phyloP scores from a whole-genome alignment of 2,888 invertebrate genomes.

The Sphecodes monilicornis region DNA sequence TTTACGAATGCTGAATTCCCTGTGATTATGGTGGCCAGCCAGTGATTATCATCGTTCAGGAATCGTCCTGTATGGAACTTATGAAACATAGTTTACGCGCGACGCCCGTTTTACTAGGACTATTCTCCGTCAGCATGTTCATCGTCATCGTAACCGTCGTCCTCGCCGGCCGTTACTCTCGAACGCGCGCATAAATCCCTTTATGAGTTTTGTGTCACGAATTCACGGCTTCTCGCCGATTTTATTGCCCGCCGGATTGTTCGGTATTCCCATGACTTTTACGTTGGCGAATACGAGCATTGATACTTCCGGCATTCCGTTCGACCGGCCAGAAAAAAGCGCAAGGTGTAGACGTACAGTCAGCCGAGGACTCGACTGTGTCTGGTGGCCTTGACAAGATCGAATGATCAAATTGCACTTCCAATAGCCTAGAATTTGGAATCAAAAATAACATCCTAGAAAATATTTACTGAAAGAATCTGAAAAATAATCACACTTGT shows the following conservation, averaged over 20 bases:
- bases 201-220: constrained; percentile 81
- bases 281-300: constrained; percentile 72
- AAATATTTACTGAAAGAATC: too few relatives aligned
- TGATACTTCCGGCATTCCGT: constrained; percentile 75
- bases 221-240: constrained; percentile 81
- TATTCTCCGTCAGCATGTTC: constrained; percentile 25
- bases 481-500: too few relatives aligned
- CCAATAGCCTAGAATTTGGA: too few relatives aligned
- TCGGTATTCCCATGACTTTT: constrained; percentile 73
- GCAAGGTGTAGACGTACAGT: constrained; percentile 47
- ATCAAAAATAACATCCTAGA: too few relatives aligned
- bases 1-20: background rate
- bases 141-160: constrained; percentile 37
- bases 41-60: background rate
- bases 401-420: too few relatives aligned
- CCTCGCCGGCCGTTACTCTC: constrained; percentile 60
- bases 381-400: too few relatives aligned
- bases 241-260: constrained; percentile 79
- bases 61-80: background rate
- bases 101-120: constrained; percentile 4
- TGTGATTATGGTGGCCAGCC: background rate
- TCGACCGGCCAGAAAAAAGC: constrained; percentile 37
- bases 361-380: background rate
- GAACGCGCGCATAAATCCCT: constrained; percentile 80
- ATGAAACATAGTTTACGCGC: constrained; percentile 28